Evolutionary conservation across 2,113 vertebrate genomes (phyloP), one percentile per base, ranked within the genome.

Genomic region (Paramormyrops kingsleyae): DNA sequence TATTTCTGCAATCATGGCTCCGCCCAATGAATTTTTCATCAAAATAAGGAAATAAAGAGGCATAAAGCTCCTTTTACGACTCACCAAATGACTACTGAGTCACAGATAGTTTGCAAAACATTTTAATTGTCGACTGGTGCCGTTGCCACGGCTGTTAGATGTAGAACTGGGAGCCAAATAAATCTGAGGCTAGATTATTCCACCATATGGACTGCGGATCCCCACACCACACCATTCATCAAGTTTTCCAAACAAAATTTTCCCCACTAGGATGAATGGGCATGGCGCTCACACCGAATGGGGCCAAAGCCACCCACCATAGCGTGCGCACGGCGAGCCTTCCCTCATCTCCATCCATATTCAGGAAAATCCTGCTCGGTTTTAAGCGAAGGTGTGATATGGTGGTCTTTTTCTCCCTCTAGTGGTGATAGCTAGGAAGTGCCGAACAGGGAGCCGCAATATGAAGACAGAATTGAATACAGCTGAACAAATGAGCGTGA

Each of bases 401-500:
- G 91, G 91, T 96, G 97, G 96, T 95, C 96, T 97, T 84, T 93
- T 86, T 62, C 87, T 90, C 96, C 97, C 96, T 96, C 98, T 97
- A 90, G 95, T 96, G 98, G 94, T 47, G 0, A 0, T 0, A 0
- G 0, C 0, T 0, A 0, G 12, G 85, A 50, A 2, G 0, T 39
- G 90, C 13, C 47, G 7, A 66, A 88, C 1, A 5, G 10, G 27
- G 94, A 83, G 1, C 80, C 83, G 87, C 90, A 92, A 92, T 91
- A 92, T 91, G 70, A 93, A 93, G 95, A 94, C 91, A 21, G 95
- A 97, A 97, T 97, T 96, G 96, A 96, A 96, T 95, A 95, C 96
- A 97, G 96, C 96, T 96, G 97, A 97, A 97, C 96, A 97, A 97
- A 97, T 97, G 96, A 96, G 96, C 92, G 91, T 93, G 94, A 94